phyloP scores from a whole-genome alignment of 2,113 vertebrate species.

The Eudorcas thomsonii region DNA sequence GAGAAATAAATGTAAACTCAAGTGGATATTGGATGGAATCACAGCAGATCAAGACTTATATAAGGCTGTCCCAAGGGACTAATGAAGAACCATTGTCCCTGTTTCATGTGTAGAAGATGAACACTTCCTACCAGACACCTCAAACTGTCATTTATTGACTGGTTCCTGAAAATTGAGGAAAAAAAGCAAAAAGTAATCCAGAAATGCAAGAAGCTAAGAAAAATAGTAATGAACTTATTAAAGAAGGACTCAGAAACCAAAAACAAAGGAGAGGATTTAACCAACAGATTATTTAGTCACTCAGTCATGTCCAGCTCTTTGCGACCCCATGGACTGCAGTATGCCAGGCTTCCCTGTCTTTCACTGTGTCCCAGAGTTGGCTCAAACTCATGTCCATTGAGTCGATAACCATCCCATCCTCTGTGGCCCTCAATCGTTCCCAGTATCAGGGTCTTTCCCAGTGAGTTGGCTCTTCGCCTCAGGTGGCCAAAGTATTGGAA shows the following conservation, averaged over 20 bases:
- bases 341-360: not conserved
- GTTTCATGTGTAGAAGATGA: not conserved
- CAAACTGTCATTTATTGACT: not conserved
- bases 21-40: not conserved
- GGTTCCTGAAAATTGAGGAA: not conserved
- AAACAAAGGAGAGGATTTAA: not conserved
- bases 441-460: not conserved
- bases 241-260: not conserved
- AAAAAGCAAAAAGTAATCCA: not conserved
- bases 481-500: not conserved
- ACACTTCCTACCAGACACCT: not conserved
- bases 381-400: not conserved
- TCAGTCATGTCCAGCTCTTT: not conserved
- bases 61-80: not conserved
- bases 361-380: not conserved
- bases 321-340: not conserved
- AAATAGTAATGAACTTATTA: not conserved
- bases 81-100: not conserved
- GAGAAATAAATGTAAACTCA: not conserved
- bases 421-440: not conserved
- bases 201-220: not conserved
- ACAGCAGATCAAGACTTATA: not conserved
- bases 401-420: not conserved
- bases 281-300: not conserved
- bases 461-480: not conserved